Base-by-base conservation (phyloP, 2,113 vertebrate genomes). In the Barnardius zonarius region DNA sequence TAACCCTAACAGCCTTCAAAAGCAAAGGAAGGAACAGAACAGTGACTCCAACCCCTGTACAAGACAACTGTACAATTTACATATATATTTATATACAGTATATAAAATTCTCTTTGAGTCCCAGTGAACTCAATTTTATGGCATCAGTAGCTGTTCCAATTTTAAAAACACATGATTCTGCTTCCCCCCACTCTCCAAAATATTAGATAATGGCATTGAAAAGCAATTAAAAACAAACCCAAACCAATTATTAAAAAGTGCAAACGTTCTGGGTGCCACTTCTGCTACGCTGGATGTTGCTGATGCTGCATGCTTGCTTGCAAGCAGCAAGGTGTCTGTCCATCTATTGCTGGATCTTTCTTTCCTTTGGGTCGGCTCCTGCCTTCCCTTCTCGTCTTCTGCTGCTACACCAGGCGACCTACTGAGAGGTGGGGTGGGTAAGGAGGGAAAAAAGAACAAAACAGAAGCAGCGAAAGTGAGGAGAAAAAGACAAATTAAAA, bases 51-150 rank as follows among this genome's bases (percentile, higher is more conserved):
- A 97, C 14, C 59, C 96, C 97, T 98, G 97, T 98, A 98, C 98
- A 98, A 97, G 96, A 97, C 97, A 97, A 98, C 97, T 98, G 98
- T 98, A 98, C 98, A 98, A 98, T 98, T 98, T 98, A 98, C 98
- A 98, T 97, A 98, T 97, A 98, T 98, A 98, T 98, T 98, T 98
- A 98, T 98, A 97, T 98, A 98, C 98, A 98, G 97, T 97, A 98
- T 97, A 98, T 98, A 98, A 98, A 97, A 94, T 97, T 98, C 91
- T 97, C 96, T 93, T 97, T 88, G 88, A 98, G 94, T 97, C 94
- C 93, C 93, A 92, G 55, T 68, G 93, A 97, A 95, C 95, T 92
- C 95, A 95, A 73, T 87, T 93, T 98, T 97, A 97, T 73, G 87
- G 97, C 94, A 96, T 98, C 98, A 98, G 98, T 98, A 98, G 98